These are phyloP conservation scores for Craseonycteris thonglongyai DNA, from an alignment of 2,113 vertebrate genomes.

Conservation along the genomic window DNA sequence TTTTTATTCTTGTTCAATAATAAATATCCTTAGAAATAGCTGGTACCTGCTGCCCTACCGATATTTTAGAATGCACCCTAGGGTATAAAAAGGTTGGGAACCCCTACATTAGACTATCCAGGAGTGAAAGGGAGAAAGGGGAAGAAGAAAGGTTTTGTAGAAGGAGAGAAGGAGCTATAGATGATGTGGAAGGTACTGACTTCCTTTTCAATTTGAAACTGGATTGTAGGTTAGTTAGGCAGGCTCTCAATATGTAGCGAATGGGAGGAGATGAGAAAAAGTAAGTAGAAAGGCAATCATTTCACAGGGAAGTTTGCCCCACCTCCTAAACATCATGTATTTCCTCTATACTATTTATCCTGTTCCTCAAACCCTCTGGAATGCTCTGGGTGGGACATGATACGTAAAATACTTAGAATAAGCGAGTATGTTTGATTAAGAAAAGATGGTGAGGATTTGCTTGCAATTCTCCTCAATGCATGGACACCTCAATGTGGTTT, in stretches of 20 bases:
- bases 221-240: neutral
- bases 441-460: constrained; percentile 39
- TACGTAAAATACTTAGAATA: neutral
- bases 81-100: no score
- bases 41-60: no score
- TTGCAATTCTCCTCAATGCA: neutral
- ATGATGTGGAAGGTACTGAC: neutral
- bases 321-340: neutral
- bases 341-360: neutral
- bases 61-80: no score
- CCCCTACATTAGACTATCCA: neutral
- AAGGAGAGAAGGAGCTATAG: neutral
- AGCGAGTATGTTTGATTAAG: constrained; percentile 18
- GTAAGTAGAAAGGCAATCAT: neutral
- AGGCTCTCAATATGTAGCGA: neutral
- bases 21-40: no score
- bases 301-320: neutral
- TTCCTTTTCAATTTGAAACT: neutral
- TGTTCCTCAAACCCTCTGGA: neutral
- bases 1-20: no score
- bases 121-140: neutral
- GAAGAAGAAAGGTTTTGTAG: neutral
- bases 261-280: neutral
- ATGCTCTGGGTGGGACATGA: neutral
- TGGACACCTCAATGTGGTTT: constrained; percentile 6